These are phyloP conservation scores for Solenopsis fugax DNA, from an alignment of 1,140 invertebrate genomes.

Conservation along the genomic window DNA sequence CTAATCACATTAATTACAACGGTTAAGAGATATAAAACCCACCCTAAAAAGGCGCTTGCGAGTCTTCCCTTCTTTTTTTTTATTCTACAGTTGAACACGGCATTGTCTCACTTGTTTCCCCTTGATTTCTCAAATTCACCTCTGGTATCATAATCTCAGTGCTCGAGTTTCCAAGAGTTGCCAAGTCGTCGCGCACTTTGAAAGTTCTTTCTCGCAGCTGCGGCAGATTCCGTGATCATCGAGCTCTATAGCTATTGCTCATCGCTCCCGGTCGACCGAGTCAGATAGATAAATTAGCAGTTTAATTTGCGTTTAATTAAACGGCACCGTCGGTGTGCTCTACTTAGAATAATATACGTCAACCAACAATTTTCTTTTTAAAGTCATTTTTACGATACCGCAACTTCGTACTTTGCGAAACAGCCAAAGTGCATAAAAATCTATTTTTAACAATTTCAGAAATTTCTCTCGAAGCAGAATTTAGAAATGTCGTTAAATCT, in stretches of 20 bases:
- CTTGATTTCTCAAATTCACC: constrained; percentile 57
- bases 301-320: constrained; percentile 74
- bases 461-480: neutral
- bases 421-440: neutral
- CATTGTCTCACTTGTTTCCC: constrained; percentile 24
- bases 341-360: constrained; percentile 47
- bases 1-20: neutral
- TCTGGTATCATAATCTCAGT: constrained; percentile 48
- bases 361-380: neutral
- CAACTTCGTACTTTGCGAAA: constrained; percentile 7
- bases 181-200: constrained; percentile 63
- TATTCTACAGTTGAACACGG: constrained; percentile 15
- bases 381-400: constrained; percentile 23
- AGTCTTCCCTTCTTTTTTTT: neutral
- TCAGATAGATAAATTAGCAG: constrained; percentile 70
- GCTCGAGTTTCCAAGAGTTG: constrained; percentile 45
- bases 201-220: constrained; percentile 71
- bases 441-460: neutral
- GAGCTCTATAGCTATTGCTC: constrained; percentile 60
- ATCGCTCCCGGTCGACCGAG: constrained; percentile 45
- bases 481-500: neutral
- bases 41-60: neutral
- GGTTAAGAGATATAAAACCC: neutral
- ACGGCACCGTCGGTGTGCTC: constrained; percentile 15
- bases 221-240: constrained; percentile 63